A percentile compares a stretch with the other conserved stretches of the same genome.
Conservation (phyloP, 2,113 vertebrate genomes). For the Pseudopodoces humilis region DNA sequence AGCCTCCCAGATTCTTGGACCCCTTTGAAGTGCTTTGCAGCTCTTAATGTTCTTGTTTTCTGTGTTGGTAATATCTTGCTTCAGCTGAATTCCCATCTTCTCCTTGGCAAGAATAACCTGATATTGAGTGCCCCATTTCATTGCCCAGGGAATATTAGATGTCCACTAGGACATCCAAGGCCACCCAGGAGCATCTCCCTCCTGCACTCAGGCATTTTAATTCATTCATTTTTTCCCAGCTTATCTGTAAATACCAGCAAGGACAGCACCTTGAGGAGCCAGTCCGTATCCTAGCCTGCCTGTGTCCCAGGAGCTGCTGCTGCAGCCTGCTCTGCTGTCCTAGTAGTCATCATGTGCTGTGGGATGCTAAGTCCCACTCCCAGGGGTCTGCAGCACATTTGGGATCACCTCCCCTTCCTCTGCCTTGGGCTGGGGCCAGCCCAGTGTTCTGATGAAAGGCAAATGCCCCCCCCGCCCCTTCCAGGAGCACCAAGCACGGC, state of each 20-base stretch:
- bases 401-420: not conserved
- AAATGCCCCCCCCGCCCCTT: not conserved
- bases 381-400: not conserved
- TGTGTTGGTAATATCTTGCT: not conserved
- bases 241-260: not conserved
- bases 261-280: not conserved
- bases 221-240: not conserved
- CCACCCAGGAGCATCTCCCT: fast-evolving
- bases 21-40: not conserved
- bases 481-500: not conserved
- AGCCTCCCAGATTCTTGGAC: not conserved
- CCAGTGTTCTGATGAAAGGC: not conserved
- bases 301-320: not conserved
- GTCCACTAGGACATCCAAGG: not conserved
- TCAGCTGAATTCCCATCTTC: not conserved
- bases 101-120: not conserved
- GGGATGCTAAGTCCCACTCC: not conserved
- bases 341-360: not conserved
- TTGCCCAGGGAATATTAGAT: not conserved
- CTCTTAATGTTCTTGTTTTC: not conserved
- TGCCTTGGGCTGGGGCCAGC: not conserved
- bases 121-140: not conserved
- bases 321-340: not conserved
- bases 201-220: not conserved
- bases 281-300: not conserved